Conservation (phyloP, 2,797 vertebrate species). For the Argya squamiceps region DNA sequence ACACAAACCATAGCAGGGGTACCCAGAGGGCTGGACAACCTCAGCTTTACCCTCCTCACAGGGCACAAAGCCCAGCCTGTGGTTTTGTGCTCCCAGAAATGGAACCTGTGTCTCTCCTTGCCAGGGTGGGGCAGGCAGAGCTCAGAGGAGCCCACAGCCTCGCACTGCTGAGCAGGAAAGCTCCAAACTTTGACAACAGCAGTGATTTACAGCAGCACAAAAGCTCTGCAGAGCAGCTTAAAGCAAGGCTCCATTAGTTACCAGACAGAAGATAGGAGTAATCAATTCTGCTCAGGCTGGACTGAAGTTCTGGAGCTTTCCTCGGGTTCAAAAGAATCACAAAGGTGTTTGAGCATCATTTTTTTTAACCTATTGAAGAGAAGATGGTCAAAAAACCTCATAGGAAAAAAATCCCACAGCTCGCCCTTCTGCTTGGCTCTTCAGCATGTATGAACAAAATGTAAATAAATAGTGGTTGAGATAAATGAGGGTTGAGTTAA, state of each 20-base stretch:
- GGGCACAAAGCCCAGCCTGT: neutral
- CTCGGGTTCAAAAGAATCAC: neutral
- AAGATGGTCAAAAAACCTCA: neutral
- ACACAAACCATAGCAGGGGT: fast-evolving
- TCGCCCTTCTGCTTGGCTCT: neutral
- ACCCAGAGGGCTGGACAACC: neutral
- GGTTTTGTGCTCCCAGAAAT: fast-evolving
- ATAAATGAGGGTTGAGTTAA: neutral
- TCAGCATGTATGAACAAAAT: neutral
- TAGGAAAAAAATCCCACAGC: neutral
- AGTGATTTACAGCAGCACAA: slow-evolving; percentile 56
- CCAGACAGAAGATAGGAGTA: slow-evolving; percentile 26
- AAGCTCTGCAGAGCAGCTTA: slow-evolving; percentile 32
- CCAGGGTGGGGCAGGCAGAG: neutral
- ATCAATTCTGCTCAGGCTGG: slow-evolving; percentile 37
- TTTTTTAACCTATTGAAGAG: neutral
- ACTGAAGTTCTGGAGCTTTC: slow-evolving; percentile 15
- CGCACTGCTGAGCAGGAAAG: neutral
- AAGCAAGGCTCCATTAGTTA: slow-evolving; percentile 31
- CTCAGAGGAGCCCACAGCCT: neutral
- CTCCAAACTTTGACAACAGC: slow-evolving; percentile 32
- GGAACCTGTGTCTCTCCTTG: neutral
- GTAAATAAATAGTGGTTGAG: neutral
- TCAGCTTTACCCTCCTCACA: neutral
- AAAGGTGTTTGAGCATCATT: neutral